Base-by-base conservation (phyloP, 1,140 invertebrate genomes). In the Mylabris phalerata region DNA sequence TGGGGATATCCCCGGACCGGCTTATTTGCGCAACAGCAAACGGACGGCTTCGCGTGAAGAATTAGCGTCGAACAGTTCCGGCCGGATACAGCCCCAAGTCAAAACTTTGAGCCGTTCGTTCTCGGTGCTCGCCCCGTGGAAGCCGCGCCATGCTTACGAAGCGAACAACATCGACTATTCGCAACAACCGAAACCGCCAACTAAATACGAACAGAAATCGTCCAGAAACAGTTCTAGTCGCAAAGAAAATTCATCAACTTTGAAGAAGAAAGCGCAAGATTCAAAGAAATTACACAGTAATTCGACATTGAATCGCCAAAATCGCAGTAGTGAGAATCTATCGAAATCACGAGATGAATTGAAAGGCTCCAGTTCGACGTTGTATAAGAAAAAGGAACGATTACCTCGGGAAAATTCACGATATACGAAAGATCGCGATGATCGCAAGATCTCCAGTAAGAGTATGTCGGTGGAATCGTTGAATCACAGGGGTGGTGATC, bases 61-160 rank as follows among this genome's bases (percentile, higher is more conserved):
- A 72, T 77, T 90, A 4, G 79, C 80, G 3, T 82, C 80, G 4
- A 80, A 80, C 71, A 79, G 78, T 13, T 80, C 78, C 3, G 77
- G 78, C 62, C 72, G 75, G 13, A 73, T 75, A 6, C 65, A 67
- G 59, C 80, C 83, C 3, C 87, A 89, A 67, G 84, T 85, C 13
- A 80, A 82, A 56, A 89, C 84, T 11, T 82, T 90, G n/a, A 88
- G 88, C 1, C 82, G 89, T 41, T 90, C 88, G 32, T 88, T 92
- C 59, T 90, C 88, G 3, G 84, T 92, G 43, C 78, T 91, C 58
- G 87, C 89, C 1, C 89, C 90, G 1, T 92, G 89, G 89, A 84
- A 84, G 55, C 89, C 89, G 1, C 80, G 84, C 43, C 82, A 87
- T 65, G 82, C 84, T 64, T 79, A 80, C 60, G 86, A 89, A 66